Percentiles rank a stretch among this genome's conserved stretches.
These are phyloP conservation scores for Amphiprion percula DNA, from an alignment of 2,113 vertebrate species.

Conservation along the genomic window DNA sequence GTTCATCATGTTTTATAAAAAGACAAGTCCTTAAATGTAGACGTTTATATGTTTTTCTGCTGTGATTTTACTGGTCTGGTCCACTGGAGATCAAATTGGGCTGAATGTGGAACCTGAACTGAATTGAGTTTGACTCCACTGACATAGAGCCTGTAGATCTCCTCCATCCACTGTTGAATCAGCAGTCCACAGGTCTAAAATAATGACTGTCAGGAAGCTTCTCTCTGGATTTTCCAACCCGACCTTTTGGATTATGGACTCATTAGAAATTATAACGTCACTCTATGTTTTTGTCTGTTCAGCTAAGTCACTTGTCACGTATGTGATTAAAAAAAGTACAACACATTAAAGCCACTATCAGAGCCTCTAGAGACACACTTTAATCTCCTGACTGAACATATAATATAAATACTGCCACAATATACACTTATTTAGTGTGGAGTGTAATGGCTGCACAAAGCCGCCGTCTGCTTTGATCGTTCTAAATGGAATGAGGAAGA, in stretches of 20 bases:
- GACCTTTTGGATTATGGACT: slow-evolving; percentile 16
- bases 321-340: slow-evolving; percentile 16
- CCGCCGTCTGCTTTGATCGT: slow-evolving; percentile 63
- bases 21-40: too few species aligned
- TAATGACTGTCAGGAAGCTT: slow-evolving; percentile 16
- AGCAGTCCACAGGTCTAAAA: neutral
- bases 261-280: neutral
- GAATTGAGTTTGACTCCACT: too few species aligned
- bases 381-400: slow-evolving; percentile 48
- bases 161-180: neutral
- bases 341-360: neutral
- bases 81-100: too few species aligned
- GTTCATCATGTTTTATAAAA: too few species aligned
- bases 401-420: slow-evolving; percentile 59
- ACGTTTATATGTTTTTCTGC: too few species aligned
- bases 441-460: slow-evolving; percentile 46
- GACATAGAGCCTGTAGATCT: too few species aligned
- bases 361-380: slow-evolving; percentile 12
- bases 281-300: slow-evolving; percentile 7
- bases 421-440: slow-evolving; percentile 54
- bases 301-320: slow-evolving; percentile 25
- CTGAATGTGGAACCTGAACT: too few species aligned
- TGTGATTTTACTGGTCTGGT: too few species aligned
- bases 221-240: neutral
- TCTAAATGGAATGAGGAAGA: slow-evolving; percentile 37